Evolutionary conservation across 2,888 invertebrate species (phyloP).

Genomic region (Lithophane socia): DNA sequence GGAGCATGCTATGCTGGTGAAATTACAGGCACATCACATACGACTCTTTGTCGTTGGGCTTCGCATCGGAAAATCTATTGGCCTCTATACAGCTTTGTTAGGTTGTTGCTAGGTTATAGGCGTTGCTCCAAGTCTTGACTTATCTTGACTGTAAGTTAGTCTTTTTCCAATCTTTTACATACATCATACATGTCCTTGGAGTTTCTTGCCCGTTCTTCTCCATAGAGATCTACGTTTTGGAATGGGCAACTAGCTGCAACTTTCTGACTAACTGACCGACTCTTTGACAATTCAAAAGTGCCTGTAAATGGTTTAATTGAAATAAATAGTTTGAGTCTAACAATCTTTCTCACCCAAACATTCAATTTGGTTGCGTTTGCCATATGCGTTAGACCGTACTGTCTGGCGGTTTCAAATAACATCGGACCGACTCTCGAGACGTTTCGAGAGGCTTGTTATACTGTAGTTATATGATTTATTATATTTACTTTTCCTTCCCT

Average conservation of each 20-base stretch:
- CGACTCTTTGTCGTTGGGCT: neutral
- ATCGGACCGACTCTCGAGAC: conserved; percentile 36
- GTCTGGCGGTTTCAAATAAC: conserved; percentile 51
- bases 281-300: too few relatives aligned
- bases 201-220: too few relatives aligned
- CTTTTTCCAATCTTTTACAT: neutral
- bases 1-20: neutral
- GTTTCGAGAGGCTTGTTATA: conserved; percentile 37
- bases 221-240: too few relatives aligned
- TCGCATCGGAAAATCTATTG: neutral
- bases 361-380: neutral
- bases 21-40: neutral
- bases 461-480: conserved; percentile 45
- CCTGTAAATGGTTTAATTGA: too few relatives aligned
- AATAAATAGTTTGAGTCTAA: too few relatives aligned
- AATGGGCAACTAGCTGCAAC: too few relatives aligned
- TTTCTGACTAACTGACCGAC: too few relatives aligned
- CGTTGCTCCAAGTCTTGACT: neutral
- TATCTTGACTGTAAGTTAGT: neutral
- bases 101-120: neutral
- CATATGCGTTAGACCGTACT: conserved; percentile 18
- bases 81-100: neutral
- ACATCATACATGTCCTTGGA: too few relatives aligned
- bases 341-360: too few relatives aligned
- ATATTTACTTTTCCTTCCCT: conserved; percentile 39